Evolutionary conservation across 2,888 invertebrate genomes (phyloP).

Genomic region (Leptogaster cylindrica): DNA sequence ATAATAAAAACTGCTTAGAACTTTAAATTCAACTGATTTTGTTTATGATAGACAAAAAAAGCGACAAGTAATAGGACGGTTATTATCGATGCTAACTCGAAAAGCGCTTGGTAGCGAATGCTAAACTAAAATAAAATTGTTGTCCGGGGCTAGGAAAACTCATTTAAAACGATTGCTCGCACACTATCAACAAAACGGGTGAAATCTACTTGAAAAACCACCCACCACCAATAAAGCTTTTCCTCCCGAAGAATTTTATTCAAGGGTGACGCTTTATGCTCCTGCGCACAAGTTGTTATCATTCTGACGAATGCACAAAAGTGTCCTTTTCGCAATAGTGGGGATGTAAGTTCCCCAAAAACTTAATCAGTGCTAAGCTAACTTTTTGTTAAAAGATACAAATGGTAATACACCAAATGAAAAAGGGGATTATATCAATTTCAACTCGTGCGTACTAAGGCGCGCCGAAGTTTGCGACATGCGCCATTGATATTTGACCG

Average conservation of each 20-base stretch:
- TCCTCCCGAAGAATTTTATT: constrained; percentile 6
- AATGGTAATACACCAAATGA: constrained; percentile 11
- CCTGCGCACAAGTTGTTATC: constrained; percentile 17
- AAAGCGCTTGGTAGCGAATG: constrained; percentile 54
- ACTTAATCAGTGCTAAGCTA: constrained; percentile 29
- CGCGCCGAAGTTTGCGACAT: constrained; percentile 12
- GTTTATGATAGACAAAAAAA: constrained; percentile 48
- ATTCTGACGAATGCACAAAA: not conserved
- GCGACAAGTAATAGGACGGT: constrained; percentile 51
- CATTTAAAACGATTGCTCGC: constrained; percentile 32
- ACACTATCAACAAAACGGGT: constrained; percentile 24
- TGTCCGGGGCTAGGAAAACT: constrained; percentile 47
- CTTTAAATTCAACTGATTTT: constrained; percentile 46
- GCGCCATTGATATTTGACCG: constrained; percentile 7
- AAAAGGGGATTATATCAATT: constrained; percentile 33
- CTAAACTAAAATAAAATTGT: constrained; percentile 48
- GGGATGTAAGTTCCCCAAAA: constrained; percentile 10
- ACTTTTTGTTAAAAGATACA: constrained; percentile 18
- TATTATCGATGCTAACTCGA: constrained; percentile 58
- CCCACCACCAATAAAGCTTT: not conserved
- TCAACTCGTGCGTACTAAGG: constrained; percentile 33
- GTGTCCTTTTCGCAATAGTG: not conserved
- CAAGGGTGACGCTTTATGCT: not conserved
- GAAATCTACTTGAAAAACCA: constrained; percentile 28
- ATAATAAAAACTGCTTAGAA: not conserved